Conservation (phyloP, 2,113 vertebrate species). For the Gadus macrocephalus region DNA sequence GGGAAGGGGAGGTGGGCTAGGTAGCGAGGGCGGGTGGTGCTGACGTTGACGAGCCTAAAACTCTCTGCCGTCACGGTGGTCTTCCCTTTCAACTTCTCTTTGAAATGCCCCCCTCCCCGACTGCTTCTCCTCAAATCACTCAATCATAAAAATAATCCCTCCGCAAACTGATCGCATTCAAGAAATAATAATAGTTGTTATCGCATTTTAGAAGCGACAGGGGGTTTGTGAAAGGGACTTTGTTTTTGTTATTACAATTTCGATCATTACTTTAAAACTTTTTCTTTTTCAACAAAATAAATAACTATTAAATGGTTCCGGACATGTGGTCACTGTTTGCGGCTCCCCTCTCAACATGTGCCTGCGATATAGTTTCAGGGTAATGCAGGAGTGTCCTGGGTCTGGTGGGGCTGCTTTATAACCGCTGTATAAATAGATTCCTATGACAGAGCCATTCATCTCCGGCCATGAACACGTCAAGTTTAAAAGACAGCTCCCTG, state of each 20-base stretch:
- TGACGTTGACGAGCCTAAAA: constrained; percentile 46
- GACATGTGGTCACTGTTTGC: constrained; percentile 5
- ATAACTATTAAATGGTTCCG: not conserved
- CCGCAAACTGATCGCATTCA: no score
- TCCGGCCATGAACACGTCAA: constrained; percentile 82
- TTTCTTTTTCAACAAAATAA: no score
- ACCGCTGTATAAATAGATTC: constrained; percentile 85
- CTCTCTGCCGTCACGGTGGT: constrained; percentile 53
- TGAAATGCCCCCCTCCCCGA: constrained; percentile 20
- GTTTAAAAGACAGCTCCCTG: constrained; percentile 81
- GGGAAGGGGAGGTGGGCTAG: constrained; percentile 52
- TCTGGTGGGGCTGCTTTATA: constrained; percentile 75
- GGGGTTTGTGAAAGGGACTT: no score
- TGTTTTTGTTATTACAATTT: no score
- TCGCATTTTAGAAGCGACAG: no score
- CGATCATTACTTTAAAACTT: no score
- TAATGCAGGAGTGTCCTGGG: constrained; percentile 73
- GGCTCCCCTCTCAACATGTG: constrained; percentile 56
- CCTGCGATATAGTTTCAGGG: constrained; percentile 67
- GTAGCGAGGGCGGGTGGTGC: constrained; percentile 48
- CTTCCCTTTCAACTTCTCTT: constrained; percentile 41
- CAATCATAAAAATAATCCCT: constrained; percentile 9
- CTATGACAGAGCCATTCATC: constrained; percentile 85
- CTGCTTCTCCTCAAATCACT: constrained; percentile 7
- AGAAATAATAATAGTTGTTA: no score